Evolutionary conservation across 2,113 vertebrate genomes (phyloP), one percentile per base, ranked within the genome.

Genomic region (Dasyprocta punctata): DNA sequence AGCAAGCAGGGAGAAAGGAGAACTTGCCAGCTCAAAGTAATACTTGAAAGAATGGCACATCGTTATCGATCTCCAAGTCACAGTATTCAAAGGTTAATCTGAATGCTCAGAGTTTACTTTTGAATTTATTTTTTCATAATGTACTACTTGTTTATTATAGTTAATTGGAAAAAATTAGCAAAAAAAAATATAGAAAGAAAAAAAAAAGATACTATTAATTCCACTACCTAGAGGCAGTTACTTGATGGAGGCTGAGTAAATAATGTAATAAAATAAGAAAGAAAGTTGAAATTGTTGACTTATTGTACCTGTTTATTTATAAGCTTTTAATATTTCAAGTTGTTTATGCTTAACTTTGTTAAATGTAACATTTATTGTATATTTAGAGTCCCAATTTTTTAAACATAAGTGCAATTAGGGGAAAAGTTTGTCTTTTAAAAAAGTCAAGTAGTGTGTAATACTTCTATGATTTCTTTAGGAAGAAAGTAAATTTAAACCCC

Each of bases 261-360:
- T 67, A 87, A 86, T 47, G 1, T 49, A 52, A 11, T 36, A 44
- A 88, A 77, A 65, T 67, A 69, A 86, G 87, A 80, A 71, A 16
- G 1, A 1, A 63, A 94, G 49, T 56, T 38, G 56, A 77, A 93
- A 77, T 67, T n/a, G 41, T n/a, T 38, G 19, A 24, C 61, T 73
- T 85, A 41, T 58, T 88, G 33, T 84, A n/a, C 17, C 14, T n/a
- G 19, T 24, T 52, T 71, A 44, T 84, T 90, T 83, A 9, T 54
- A 56, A 47, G 47, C 63, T 67, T 86, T 49, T 96, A 90, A 36
- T 61, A 80, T 83, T 85, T 80, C 75, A 90, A 73, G 36, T 52
- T 54, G 4, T 17, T 90, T 33, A 65, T 41, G 5, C 54, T 84
- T 82, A 86, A 61, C 52, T 91, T 96, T 86, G 75, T 88, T 91